Conservation (phyloP, 1,140 invertebrate genomes). For the Periplaneta americana region DNA sequence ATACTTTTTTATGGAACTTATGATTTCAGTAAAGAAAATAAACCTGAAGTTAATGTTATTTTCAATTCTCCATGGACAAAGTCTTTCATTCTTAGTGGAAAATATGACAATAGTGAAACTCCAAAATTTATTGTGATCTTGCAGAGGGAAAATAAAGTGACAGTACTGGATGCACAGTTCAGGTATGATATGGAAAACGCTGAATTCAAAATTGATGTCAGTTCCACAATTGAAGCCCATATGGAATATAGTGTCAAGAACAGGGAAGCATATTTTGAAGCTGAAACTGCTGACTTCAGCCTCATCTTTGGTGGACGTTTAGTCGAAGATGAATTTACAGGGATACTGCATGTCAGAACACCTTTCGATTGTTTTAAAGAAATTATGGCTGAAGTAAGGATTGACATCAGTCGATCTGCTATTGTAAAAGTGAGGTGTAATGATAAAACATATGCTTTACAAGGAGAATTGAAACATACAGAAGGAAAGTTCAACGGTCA, state of each 20-base stretch:
- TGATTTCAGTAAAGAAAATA: background rate
- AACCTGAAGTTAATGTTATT: background rate
- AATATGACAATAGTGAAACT: background rate
- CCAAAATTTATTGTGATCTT: background rate
- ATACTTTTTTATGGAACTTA: background rate
- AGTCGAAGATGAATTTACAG: background rate
- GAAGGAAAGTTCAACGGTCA: background rate
- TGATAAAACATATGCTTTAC: background rate
- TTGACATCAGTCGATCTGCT: background rate
- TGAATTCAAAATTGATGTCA: background rate
- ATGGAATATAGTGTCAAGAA: background rate
- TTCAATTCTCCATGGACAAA: background rate
- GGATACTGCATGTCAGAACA: background rate
- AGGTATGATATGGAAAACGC: background rate
- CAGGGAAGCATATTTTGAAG: background rate
- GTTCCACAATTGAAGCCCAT: background rate
- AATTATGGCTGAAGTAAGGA: background rate
- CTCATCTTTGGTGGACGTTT: background rate
- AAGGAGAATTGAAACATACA: background rate
- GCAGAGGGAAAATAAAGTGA: background rate
- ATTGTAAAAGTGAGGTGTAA: background rate
- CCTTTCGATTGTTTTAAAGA: background rate
- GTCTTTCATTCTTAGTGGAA: background rate
- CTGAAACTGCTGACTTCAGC: background rate
- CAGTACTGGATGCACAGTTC: background rate